Percentiles rank a stretch among this genome's conserved stretches.
These are phyloP conservation scores for Pipistrellus pipistrellus DNA, from an alignment of 2,797 vertebrate species.

Conservation along the genomic window DNA sequence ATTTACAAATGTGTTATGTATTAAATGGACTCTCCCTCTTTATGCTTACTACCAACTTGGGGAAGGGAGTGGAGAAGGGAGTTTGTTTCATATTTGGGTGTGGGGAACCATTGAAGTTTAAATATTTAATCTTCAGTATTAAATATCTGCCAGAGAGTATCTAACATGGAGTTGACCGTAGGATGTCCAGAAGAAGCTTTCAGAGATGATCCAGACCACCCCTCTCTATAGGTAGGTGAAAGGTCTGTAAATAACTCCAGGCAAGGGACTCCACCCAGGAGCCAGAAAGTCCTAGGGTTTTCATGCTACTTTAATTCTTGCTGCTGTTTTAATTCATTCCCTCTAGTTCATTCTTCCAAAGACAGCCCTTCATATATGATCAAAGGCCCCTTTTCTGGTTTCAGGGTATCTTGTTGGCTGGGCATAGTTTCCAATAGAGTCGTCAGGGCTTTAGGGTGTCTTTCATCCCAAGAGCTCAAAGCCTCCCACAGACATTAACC, in stretches of 20 bases:
- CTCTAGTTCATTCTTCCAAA: constrained; percentile 73
- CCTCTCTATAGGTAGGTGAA: neutral
- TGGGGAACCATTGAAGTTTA: neutral
- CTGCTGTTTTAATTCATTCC: constrained; percentile 75
- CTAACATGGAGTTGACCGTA: neutral
- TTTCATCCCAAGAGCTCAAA: constrained; percentile 86
- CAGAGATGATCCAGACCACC: constrained; percentile 1
- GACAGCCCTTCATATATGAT: constrained; percentile 80
- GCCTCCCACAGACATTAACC: constrained; percentile 84
- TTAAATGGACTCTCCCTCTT: neutral
- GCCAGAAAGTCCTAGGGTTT: constrained; percentile 71
- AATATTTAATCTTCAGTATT: neutral
- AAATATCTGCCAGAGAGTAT: neutral
- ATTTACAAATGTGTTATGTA: neutral
- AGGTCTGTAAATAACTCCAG: constrained; percentile 50
- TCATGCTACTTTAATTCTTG: constrained; percentile 67
- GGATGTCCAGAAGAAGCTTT: constrained; percentile 42
- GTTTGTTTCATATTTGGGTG: neutral
- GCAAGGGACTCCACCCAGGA: constrained; percentile 57
- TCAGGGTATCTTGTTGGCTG: constrained; percentile 82
- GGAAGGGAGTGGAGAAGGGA: neutral
- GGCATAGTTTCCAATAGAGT: constrained; percentile 84
- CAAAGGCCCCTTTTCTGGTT: constrained; percentile 84
- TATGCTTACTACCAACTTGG: neutral
- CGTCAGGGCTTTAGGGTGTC: constrained; percentile 81